Evolutionary conservation across 1,140 invertebrate genomes (phyloP).

Genomic region (Hormaphis cornu): DNA sequence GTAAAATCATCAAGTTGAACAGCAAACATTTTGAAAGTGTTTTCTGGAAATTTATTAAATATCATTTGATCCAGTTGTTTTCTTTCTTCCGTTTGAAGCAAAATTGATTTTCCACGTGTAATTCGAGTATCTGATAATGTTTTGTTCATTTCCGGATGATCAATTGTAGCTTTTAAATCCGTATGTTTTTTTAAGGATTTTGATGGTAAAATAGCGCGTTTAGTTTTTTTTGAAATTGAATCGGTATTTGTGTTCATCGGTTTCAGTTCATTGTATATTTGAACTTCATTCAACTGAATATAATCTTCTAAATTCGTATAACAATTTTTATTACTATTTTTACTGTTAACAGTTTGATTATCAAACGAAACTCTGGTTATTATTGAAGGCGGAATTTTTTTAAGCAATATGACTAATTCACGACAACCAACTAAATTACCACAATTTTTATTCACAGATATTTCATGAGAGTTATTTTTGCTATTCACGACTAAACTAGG

Average conservation of each 20-base stretch:
- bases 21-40: constrained; percentile 17
- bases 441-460: not conserved
- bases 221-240: not conserved
- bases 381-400: not conserved
- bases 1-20: not conserved
- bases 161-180: not conserved
- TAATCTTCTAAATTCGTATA: constrained; percentile 23
- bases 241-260: not conserved
- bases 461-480: not conserved
- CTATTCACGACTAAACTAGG: not conserved
- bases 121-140: not conserved
- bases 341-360: not conserved
- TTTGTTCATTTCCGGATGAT: not conserved
- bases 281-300: constrained; percentile 18
- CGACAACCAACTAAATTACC: not conserved
- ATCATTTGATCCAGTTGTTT: constrained; percentile 23
- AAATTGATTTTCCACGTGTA: constrained; percentile 5
- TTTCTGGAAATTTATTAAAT: constrained; percentile 8
- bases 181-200: not conserved
- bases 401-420: not conserved
- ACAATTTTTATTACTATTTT: not conserved
- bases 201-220: not conserved
- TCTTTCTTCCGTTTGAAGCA: constrained; percentile 9
- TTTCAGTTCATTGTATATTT: not conserved
- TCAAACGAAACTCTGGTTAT: not conserved